A percentile compares a stretch with the other conserved stretches of the same genome.
Conservation (phyloP, 2,113 vertebrate species). For the Nycticryphes semicollaris region DNA sequence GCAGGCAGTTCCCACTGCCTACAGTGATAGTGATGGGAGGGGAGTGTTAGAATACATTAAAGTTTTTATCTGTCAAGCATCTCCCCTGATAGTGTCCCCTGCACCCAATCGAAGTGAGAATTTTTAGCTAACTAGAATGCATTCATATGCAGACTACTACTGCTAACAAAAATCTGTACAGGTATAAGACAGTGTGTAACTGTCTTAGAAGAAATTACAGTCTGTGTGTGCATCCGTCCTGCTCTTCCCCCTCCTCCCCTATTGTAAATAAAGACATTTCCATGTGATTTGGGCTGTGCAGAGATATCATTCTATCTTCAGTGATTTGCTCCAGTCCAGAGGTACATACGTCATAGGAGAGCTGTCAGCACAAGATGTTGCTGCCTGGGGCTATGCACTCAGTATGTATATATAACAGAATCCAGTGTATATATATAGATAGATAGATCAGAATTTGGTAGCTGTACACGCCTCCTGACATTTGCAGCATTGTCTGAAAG, state of each 20-base stretch:
- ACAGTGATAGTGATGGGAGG: not conserved
- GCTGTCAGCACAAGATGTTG: not conserved
- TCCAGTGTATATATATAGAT: not conserved
- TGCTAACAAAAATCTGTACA: not conserved
- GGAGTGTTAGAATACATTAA: not conserved
- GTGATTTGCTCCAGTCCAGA: not conserved
- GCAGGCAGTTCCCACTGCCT: not conserved
- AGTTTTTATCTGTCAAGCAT: not conserved
- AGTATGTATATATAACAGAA: not conserved
- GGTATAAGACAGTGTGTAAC: not conserved
- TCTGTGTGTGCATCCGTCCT: fast-evolving
- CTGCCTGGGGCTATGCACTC: not conserved
- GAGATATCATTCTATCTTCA: not conserved
- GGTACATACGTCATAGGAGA: not conserved
- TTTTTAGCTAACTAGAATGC: not conserved
- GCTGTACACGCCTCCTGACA: not conserved
- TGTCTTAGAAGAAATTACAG: not conserved
- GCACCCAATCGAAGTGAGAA: not conserved
- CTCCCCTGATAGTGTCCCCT: not conserved
- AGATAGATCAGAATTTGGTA: not conserved
- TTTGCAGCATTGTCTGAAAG: not conserved
- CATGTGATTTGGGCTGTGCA: not conserved
- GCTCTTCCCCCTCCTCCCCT: fast-evolving
- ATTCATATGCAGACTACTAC: not conserved
- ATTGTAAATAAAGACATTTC: not conserved